These are phyloP conservation scores for Illadopsis cleaveri DNA, from an alignment of 2,113 vertebrate genomes.

Conservation along the genomic window DNA sequence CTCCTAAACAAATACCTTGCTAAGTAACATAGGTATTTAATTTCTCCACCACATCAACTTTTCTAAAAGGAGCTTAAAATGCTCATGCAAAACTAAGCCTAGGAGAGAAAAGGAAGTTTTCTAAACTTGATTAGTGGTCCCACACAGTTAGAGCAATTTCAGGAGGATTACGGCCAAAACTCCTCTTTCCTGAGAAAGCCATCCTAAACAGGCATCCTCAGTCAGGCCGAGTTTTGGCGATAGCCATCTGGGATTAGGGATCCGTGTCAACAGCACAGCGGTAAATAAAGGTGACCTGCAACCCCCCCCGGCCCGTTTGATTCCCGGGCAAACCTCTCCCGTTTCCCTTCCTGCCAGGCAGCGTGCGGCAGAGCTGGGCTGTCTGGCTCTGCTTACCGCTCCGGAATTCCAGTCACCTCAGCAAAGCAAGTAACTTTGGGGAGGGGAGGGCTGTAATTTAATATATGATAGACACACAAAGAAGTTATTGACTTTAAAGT, in stretches of 20 bases:
- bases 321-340: neutral
- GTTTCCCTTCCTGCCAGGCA: neutral
- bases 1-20: conserved; percentile 55
- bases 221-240: neutral
- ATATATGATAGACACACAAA: conserved; percentile 12
- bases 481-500: conserved; percentile 9
- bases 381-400: neutral
- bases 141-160: neutral
- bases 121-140: conserved; percentile 14
- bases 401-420: neutral
- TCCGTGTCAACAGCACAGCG: neutral
- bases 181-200: neutral
- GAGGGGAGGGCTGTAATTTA: neutral
- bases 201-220: neutral
- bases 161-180: neutral
- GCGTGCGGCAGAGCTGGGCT: neutral
- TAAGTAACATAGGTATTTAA: conserved; percentile 33
- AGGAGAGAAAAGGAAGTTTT: conserved; percentile 2
- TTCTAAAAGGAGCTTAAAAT: conserved; percentile 51
- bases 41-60: conserved; percentile 39
- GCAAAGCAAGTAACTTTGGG: neutral
- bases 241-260: neutral
- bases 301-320: neutral
- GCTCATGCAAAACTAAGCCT: conserved; percentile 19
- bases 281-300: conserved; percentile 23